A percentile compares a stretch with the other conserved stretches of the same genome.
Evolutionary conservation across 2,888 invertebrate species (phyloP).

Genomic region (Junonia oenone): DNA sequence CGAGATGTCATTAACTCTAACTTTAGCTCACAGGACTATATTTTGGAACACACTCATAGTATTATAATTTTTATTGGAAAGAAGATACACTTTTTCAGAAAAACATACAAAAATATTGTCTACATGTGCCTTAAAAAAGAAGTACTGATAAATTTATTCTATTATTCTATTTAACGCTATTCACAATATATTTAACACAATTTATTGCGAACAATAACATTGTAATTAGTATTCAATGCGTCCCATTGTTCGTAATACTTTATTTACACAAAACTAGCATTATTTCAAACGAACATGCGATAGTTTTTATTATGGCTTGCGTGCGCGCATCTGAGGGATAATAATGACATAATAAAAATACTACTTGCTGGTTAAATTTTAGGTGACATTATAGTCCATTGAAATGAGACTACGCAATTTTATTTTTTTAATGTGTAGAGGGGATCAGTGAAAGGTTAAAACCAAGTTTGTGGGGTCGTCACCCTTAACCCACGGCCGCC

Average conservation of each 20-base stretch:
- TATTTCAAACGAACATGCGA: neutral
- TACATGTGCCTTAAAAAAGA: neutral
- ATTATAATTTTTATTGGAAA: too few species aligned
- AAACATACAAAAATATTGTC: neutral
- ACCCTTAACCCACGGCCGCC: too few species aligned
- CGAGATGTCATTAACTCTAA: too few species aligned
- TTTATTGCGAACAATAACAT: neutral
- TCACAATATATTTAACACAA: neutral
- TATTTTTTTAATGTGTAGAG: too few species aligned
- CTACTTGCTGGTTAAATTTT: too few species aligned
- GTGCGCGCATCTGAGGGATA: neutral
- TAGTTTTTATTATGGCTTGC: neutral
- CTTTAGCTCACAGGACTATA: too few species aligned
- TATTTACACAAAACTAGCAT: neutral
- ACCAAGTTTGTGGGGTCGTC: too few species aligned
- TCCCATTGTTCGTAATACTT: neutral
- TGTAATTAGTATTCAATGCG: neutral
- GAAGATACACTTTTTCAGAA: too few species aligned
- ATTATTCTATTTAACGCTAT: neutral
- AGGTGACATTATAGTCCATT: neutral
- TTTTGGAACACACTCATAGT: too few species aligned
- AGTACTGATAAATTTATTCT: neutral
- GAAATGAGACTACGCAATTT: too few species aligned
- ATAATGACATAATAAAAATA: neutral
- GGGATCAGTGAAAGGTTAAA: too few species aligned